Evolutionary conservation across 2,797 vertebrate species (phyloP).

Genomic region (Eidolon dupreanum): DNA sequence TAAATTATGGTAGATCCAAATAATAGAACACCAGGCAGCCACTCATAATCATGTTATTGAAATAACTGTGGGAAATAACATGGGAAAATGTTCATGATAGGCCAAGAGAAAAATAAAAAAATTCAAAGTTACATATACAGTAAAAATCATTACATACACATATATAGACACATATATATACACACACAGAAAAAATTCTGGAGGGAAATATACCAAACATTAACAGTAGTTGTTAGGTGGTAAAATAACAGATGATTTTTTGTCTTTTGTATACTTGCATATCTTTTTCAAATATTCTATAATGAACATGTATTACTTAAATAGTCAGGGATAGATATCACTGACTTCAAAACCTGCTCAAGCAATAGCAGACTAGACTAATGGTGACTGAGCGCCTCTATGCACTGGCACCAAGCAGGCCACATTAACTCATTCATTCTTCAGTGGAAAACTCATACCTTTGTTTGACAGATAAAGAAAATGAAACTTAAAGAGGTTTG

Average conservation of each 20-base stretch:
- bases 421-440: not conserved
- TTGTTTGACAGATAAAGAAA: not conserved
- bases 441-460: not conserved
- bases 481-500: not conserved
- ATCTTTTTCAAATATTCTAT: not conserved
- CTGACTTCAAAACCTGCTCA: not conserved
- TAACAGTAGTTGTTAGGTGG: not conserved
- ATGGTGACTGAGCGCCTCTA: accelerated
- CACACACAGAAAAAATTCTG: not conserved
- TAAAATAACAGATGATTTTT: not conserved
- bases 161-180: too few relatives aligned
- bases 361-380: too few relatives aligned
- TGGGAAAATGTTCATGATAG: not conserved
- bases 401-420: not conserved
- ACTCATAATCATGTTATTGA: not conserved
- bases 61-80: not conserved
- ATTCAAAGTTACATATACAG: not conserved
- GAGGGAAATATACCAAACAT: not conserved
- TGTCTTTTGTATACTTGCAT: not conserved
- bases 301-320: not conserved
- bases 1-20: not conserved
- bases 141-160: not conserved
- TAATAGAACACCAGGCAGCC: not conserved
- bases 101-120: not conserved
- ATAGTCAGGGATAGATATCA: not conserved